These are phyloP conservation scores for Tethya wilhelma DNA, from an alignment of 37 sponge, comb jelly and placozoan species.

Conservation along the genomic window DNA sequence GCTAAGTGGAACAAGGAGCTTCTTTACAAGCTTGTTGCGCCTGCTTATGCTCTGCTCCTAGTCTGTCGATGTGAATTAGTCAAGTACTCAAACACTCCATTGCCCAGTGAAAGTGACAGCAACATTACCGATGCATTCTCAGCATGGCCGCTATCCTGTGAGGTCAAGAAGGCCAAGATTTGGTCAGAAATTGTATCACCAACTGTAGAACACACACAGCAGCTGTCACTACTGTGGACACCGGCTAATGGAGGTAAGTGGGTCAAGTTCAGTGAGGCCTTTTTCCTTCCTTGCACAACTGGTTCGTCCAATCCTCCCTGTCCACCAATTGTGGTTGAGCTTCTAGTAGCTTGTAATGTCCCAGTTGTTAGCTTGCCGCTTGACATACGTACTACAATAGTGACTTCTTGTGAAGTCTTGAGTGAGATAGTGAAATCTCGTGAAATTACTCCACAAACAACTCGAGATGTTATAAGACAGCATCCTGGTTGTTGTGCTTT, in stretches of 20 bases:
- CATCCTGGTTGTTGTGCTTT: neutral
- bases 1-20: slow-evolving; percentile 77
- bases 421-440: neutral
- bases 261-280: slow-evolving; percentile 36
- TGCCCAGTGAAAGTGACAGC: neutral
- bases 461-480: slow-evolving; percentile 6
- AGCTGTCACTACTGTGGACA: slow-evolving; percentile 35
- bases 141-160: slow-evolving; percentile 49
- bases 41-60: slow-evolving; percentile 54
- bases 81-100: slow-evolving; percentile 13
- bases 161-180: slow-evolving; percentile 12
- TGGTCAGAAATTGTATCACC: slow-evolving; percentile 51
- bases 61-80: slow-evolving; percentile 25
- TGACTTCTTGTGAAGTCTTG: neutral
- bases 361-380: slow-evolving; percentile 48
- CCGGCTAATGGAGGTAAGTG: slow-evolving; percentile 55
- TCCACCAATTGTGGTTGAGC: slow-evolving; percentile 18
- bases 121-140: slow-evolving; percentile 49
- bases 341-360: slow-evolving; percentile 4
- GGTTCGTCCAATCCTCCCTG: no score
- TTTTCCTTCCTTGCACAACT: slow-evolving; percentile 21
- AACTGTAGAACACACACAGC: neutral
- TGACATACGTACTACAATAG: slow-evolving; percentile 22
- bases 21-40: slow-evolving; percentile 28
- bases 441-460: slow-evolving; percentile 24